Base-by-base conservation (phyloP, 2,888 invertebrate genomes). In the Myopa tessellatipennis region DNA sequence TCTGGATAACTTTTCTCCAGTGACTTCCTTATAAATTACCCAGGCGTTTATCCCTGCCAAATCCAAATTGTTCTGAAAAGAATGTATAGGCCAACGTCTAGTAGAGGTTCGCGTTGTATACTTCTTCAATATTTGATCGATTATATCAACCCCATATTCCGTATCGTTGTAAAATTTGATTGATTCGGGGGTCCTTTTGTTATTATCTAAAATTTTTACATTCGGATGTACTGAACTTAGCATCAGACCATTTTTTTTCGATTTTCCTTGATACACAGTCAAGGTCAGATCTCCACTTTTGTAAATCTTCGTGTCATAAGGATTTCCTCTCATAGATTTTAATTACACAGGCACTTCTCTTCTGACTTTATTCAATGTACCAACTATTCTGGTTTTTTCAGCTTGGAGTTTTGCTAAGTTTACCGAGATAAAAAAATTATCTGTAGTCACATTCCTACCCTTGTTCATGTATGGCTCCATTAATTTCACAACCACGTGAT, bases 11-110 rank as follows among this genome's bases (percentile, higher is more conserved):
- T 26, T 61, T 26, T 61, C 61, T 61, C 61, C 61, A 61, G n/a
- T 61, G 18, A 61, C 61, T 61, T 61, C 61, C 34, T 61, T 61
- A 61, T 61, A 61, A 61, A 61, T n/a, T 61, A 61, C 10, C n/a
- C 61, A 61, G 2, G 61, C 12, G 61, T n/a, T 61, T 61, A 61
- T 61, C 34, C 4, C 61, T 61, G n/a, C 18, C 61, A 61, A 61
- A 61, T 61, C 26, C 61, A 61, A 61, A 61, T 61, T 61, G 26
- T n/a, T 61, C 34, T 61, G n/a, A 61, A 61, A 61, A 10, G 61
- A 61, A 61, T 61, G 61, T 61, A 61, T 61, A 61, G 61, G 61
- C n/a, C 61, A 26, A n/a, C 61, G 26, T n/a, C 2, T 58, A 16
- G 6, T 58, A 58, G 58, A 58, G 58, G 6, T 58, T 16, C 58